Base-by-base conservation (phyloP, 1,140 invertebrate species). In the Amyelois transitella region DNA sequence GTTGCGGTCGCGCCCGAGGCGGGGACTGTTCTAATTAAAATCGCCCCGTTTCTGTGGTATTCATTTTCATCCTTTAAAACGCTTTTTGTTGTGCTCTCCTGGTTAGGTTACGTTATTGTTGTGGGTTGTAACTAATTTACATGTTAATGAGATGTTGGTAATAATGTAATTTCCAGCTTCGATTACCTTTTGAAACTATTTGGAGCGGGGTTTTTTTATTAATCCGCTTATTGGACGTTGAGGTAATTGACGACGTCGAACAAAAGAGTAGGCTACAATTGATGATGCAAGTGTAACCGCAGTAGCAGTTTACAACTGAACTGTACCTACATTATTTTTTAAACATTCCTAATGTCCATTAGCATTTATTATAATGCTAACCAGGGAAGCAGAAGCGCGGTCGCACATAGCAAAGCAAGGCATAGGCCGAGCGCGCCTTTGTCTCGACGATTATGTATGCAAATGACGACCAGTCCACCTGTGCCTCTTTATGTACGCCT, bases 31-130 rank as follows among this genome's bases (percentile, higher is more conserved):
- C 82, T 85, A 85, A 85, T 87, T 86, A 87, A 86, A 84, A 85
- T 80, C 69, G 74, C 75, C 71, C 71, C 75, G 76, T 76, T 79
- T 80, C 77, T 78, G 72, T 68, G 67, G 66, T 73, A 78, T 81
- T 76, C 80, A 81, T 85, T 85, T 78, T 79, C 78, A 83, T 85
- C 77, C 72, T 83, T 83, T 77, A 74, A 78, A 81, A 71, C 62
- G 71, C 69, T 82, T 85, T 85, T 84, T 84, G 82, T 81, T 81
- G 65, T 64, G 58, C 64, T 59, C 58, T 69, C 67, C 69, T 66
- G 72, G 75, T 73, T 75, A 69, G 71, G 60, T 72, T 73, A 66
- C 67, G 72, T 77, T 77, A 82, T 83, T 82, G 73, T 81, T 81
- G 75, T 78, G 73, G 73, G 69, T 67, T 68, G 68, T 64, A 70